Conservation (phyloP, 2,113 vertebrate species). For the Tonatia bakeri region DNA sequence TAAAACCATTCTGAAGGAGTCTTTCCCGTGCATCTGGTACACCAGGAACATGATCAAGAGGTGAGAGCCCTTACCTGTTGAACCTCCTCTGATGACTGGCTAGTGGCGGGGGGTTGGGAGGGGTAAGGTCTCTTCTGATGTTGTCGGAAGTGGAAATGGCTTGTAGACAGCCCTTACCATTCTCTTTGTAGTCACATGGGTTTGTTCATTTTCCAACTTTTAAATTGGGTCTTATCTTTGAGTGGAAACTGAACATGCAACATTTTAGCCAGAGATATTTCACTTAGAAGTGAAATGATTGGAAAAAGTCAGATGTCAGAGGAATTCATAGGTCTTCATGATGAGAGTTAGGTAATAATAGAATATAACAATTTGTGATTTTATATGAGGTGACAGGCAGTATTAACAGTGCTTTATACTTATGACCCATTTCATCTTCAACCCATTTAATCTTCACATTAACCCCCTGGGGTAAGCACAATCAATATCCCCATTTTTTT, state of each 20-base stretch:
- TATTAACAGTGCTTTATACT: not conserved
- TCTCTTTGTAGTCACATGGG: not conserved
- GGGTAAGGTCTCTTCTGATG: not conserved
- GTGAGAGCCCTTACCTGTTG: slow-evolving; percentile 72
- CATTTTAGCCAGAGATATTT: not conserved
- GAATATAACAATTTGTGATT: not conserved
- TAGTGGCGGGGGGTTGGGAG: not conserved
- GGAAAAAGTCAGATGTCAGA: not conserved
- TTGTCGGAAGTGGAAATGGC: not conserved
- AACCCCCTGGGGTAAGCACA: not conserved
- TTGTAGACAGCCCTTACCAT: not conserved
- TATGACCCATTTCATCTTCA: not conserved
- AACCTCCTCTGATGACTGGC: not conserved
- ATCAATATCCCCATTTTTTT: not conserved
- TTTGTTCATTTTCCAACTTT: slow-evolving; percentile 9
- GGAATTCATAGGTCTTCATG: not conserved
- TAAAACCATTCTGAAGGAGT: slow-evolving; percentile 78
- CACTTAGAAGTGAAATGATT: not conserved
- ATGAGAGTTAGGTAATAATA: not conserved
- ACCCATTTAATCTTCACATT: not conserved
- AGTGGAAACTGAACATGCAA: not conserved
- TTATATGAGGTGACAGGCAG: not conserved
- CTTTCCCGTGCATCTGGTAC: slow-evolving; percentile 90
- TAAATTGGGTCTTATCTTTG: not conserved
- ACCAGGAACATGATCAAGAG: slow-evolving; percentile 90